phyloP scores from a whole-genome alignment of 1,140 invertebrate species.

The honey bee (Apis mellifera) region Amel_HAv3.1 CM009946.2:2843001-2843500 shows the following conservation, averaged over 20 bases:
- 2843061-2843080: slow-evolving; percentile 95
- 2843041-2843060: slow-evolving; percentile 95
- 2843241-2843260: slow-evolving; percentile 93
- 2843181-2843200: slow-evolving; percentile 95
- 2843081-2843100: slow-evolving; percentile 89
- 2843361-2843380: too few species aligned
- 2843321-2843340: too few species aligned
- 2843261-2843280: not conserved
- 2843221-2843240: slow-evolving; percentile 96
- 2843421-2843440: too few species aligned
- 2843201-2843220: slow-evolving; percentile 95
- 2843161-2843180: slow-evolving; percentile 96
- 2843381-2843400: too few species aligned
- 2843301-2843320: too few species aligned
- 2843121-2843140: slow-evolving; percentile 90
- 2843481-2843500: too few species aligned
- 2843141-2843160: slow-evolving; percentile 96
- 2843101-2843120: slow-evolving; percentile 93
- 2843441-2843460: too few species aligned
- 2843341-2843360: not conserved
- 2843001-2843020: not conserved
- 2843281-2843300: not conserved
- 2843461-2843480: too few species aligned
- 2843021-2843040: slow-evolving; percentile 91
- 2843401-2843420: not conserved